Conservation (phyloP, 2,888 invertebrate species). For the Brachylomia viminalis region DNA sequence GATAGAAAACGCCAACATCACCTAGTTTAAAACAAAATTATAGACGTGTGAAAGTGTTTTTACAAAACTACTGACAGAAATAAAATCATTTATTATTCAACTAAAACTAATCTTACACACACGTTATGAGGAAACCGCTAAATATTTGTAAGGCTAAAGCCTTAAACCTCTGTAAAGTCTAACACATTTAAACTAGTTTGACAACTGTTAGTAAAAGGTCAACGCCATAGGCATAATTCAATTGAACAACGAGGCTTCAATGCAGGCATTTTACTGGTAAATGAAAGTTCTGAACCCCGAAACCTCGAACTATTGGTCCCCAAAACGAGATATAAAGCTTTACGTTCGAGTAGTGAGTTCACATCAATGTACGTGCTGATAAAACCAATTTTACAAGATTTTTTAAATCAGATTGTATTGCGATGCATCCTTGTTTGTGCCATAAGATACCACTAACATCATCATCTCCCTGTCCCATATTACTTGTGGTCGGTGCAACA, state of each 20-base stretch:
- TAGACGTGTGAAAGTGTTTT: no score
- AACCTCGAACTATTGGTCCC: not conserved
- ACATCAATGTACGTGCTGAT: not conserved
- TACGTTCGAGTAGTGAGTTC: not conserved
- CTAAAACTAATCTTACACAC: not conserved
- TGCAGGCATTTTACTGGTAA: not conserved
- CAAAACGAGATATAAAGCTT: not conserved
- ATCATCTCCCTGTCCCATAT: no score
- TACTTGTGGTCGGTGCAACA: no score
- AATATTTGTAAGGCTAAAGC: not conserved
- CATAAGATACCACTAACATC: not conserved
- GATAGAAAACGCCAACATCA: no score
- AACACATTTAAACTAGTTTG: slow-evolving; percentile 24
- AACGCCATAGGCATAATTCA: slow-evolving; percentile 12
- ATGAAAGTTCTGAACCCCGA: not conserved
- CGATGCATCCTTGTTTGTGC: not conserved
- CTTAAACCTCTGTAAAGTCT: not conserved
- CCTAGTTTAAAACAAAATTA: no score
- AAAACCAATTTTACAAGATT: not conserved
- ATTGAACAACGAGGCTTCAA: not conserved
- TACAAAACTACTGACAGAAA: no score
- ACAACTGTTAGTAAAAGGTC: not conserved
- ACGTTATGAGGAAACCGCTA: not conserved
- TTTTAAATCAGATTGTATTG: not conserved
- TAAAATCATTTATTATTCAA: no score